Evolutionary conservation across 2,888 invertebrate genomes (phyloP), one percentile per base, ranked within the genome.

Genomic region (Notodonta dromedarius): DNA sequence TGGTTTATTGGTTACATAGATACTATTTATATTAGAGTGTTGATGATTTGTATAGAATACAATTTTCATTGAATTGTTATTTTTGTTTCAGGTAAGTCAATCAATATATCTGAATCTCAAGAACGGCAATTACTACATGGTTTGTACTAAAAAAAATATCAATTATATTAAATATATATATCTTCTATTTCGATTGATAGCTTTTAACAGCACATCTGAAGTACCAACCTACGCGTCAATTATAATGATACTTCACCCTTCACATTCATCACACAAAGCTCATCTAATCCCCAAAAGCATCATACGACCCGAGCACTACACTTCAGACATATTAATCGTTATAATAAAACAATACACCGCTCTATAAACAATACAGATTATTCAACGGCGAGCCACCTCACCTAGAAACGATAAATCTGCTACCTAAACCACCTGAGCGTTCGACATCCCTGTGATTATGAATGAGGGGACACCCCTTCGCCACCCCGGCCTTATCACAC

Each of bases 351-450:
- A 81, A 76, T 80, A 74, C 67, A 71, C 74, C 67, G 69, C 73
- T 74, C 72, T 79, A 82, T 83, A 85, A 87, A 86, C 83, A 88
- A 85, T 83, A 83, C 79, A 85, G 85, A 89, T 89, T 88, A 90
- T 85, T 83, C 80, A 81, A 79, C 75, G 76, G 82, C 60, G 62
- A 83, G 79, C 86, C 84, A 85, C 85, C 86, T 88, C 88, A 86
- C 89, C 87, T 88, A 85, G 76, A 76, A 78, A 82, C 89, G 82
- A 90, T 91, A 91, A 91, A 91, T 91, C 89, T 88, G 86, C 87
- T 88, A 87, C 86, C 88, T 86, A 84, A 87, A 88, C 89, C 92
- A 92, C 91, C 91, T 91, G 91, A 88, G 91, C 89, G 87, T 89
- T 89, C 89, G 88, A 89, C 89, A 82, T 85, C 83, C 87, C 86